These are phyloP conservation scores for Synergus umbraculus DNA, from an alignment of 2,888 invertebrate species.

Conservation along the genomic window DNA sequence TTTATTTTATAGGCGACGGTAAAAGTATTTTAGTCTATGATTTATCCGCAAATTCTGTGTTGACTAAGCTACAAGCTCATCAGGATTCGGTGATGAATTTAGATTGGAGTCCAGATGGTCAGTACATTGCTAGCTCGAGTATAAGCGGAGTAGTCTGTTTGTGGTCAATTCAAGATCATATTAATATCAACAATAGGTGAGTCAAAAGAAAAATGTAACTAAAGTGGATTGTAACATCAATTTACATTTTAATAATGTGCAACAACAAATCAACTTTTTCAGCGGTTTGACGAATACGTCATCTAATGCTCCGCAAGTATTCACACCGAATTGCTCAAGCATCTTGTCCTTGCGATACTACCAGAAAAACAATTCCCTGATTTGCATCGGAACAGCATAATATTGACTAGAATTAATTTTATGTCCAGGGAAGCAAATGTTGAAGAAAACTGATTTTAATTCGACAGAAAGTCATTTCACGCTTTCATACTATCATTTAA, in stretches of 20 bases:
- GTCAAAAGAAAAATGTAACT: conserved; percentile 20
- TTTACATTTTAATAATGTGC: no score
- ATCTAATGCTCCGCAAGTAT: conserved; percentile 67
- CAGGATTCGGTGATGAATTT: conserved; percentile 75
- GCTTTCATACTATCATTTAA: conserved; percentile 17
- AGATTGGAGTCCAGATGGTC: conserved; percentile 76
- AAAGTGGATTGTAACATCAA: no score
- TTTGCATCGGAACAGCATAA: conserved; percentile 73
- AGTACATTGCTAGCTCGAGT: conserved; percentile 74
- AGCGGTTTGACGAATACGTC: conserved; percentile 65
- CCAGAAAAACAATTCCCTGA: conserved; percentile 71
- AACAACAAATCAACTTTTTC: conserved; percentile 47
- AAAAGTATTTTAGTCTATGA: conserved; percentile 74
- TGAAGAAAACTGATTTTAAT: conserved; percentile 36
- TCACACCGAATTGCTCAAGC: conserved; percentile 73
- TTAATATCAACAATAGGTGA: conserved; percentile 69
- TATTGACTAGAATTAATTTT: conserved; percentile 42
- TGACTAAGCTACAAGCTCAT: conserved; percentile 74
- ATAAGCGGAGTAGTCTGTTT: conserved; percentile 71
- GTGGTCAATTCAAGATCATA: conserved; percentile 72
- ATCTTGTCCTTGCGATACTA: conserved; percentile 74
- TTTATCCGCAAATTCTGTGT: conserved; percentile 69
- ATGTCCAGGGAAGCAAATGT: conserved; percentile 42
- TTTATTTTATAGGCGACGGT: conserved; percentile 68
- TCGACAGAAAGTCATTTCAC: conserved; percentile 19